Evolutionary conservation across 1,140 invertebrate genomes (phyloP).

Genomic region (Grapholita molesta): DNA sequence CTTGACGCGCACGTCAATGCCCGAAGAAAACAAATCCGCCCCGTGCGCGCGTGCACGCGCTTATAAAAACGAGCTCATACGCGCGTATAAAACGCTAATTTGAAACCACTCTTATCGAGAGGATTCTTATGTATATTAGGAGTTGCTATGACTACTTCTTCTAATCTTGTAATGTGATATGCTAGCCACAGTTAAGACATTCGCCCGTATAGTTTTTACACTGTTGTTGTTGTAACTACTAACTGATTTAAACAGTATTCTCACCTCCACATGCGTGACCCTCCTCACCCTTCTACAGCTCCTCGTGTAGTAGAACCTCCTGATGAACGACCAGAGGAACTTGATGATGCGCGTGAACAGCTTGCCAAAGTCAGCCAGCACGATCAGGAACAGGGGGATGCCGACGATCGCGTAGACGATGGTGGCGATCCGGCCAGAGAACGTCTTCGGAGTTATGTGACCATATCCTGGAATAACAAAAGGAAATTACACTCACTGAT

Average conservation of each 20-base stretch:
- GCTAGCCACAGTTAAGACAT: too few relatives aligned
- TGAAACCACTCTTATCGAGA: too few relatives aligned
- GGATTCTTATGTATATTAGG: too few relatives aligned
- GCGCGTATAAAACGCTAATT: too few relatives aligned
- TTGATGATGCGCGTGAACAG: constrained; percentile 94
- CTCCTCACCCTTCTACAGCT: constrained; percentile 88
- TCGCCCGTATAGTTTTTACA: too few relatives aligned
- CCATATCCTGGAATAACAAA: constrained; percentile 89
- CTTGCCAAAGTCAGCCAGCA: constrained; percentile 95
- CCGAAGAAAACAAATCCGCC: too few relatives aligned
- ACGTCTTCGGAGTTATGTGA: constrained; percentile 93
- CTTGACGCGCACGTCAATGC: too few relatives aligned
- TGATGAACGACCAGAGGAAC: constrained; percentile 94
- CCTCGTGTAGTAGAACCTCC: constrained; percentile 91
- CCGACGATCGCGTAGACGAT: constrained; percentile 97
- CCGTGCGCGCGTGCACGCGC: too few relatives aligned
- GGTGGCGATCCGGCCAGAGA: constrained; percentile 89
- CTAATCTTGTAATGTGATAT: too few relatives aligned
- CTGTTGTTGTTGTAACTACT: too few relatives aligned
- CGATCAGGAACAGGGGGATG: constrained; percentile 95
- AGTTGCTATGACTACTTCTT: too few relatives aligned
- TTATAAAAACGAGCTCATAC: too few relatives aligned
- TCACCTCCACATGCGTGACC: constrained; percentile 86
- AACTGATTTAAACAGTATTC: not conserved
- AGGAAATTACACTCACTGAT: not conserved